These are phyloP conservation scores for Clusia tigrina DNA, from an alignment of 2,888 invertebrate species.

Conservation along the genomic window DNA sequence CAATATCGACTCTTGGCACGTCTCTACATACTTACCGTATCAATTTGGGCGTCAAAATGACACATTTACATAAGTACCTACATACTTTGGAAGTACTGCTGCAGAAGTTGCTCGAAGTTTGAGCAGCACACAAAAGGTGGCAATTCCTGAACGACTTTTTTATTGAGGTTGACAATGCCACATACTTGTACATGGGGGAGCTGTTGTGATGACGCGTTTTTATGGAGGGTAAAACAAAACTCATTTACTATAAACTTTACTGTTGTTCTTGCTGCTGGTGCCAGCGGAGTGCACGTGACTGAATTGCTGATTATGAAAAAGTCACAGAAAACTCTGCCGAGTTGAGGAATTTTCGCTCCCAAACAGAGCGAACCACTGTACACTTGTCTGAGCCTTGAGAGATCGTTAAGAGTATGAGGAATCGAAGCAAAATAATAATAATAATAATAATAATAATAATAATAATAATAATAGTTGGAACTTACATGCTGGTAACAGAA, in stretches of 20 bases:
- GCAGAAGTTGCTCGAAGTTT: too few species aligned
- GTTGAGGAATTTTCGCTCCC: too few species aligned
- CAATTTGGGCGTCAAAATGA: conserved; percentile 39
- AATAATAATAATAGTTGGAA: too few species aligned
- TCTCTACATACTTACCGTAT: neutral
- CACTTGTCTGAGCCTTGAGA: too few species aligned
- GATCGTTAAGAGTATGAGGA: too few species aligned
- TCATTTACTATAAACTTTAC: conserved; percentile 49
- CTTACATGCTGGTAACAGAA: too few species aligned
- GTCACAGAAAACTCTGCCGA: neutral
- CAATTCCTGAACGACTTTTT: conserved; percentile 48
- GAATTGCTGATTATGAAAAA: conserved; percentile 1
- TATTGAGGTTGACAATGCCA: conserved; percentile 59
- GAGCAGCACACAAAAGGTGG: conserved; percentile 26
- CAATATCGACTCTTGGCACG: too few species aligned
- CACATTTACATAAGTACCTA: too few species aligned
- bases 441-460: too few species aligned
- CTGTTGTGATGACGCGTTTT: neutral
- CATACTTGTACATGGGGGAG: conserved; percentile 44
- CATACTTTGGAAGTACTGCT: conserved; percentile 38
- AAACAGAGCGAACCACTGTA: neutral
- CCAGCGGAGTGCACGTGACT: conserved; percentile 25
- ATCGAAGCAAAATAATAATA: too few species aligned
- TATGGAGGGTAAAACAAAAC: conserved; percentile 37
- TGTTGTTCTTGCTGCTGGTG: neutral